Evolutionary conservation across 2,113 vertebrate species (phyloP), one percentile per base, ranked within the genome.

Genomic region (Nycticebus coucang): DNA sequence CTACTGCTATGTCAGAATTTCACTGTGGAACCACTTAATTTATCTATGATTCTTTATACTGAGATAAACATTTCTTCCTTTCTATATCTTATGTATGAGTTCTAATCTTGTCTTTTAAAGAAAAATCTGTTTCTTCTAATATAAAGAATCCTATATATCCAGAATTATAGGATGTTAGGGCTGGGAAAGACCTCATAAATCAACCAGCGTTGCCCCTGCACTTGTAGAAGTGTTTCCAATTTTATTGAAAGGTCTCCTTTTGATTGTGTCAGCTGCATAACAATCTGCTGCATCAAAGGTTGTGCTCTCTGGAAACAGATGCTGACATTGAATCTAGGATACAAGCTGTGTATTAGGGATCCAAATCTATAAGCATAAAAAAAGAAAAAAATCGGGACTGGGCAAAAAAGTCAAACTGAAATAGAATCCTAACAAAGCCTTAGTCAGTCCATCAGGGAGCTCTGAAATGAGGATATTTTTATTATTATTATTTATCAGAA

Each of bases 41-140:
- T 37, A 88, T 75, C 35, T n/a, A 28, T n/a, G 5, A 87, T 77
- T 82, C 88, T 30, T 62, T 82, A 87, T 3, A 3, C 60, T 45
- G 74, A 92, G 7, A 37, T 79, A 83, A 77, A 83, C 15, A n/a
- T 62, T 53, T 92, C 75, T 24, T 83, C 45, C 92, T 84, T 94
- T 45, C 37, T 35, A n/a, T 41, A 3, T 95, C 50, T 57, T 57
- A 14, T 64, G 60, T 91, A 26, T 89, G 79, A 33, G 28, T 82
- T 77, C 86, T 93, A 91, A 69, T 28, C 21, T 50, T 93, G n/a
- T 17, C 14, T 41, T 94, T 57, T 92, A 14, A 91, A 64, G 62
- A 83, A 12, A 83, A 83, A 78, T 88, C 37, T 59, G 5, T 60
- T 68, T 91, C 50, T 57, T 82, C 21, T 62, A 55, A 77, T 53